Evolutionary conservation across 2,888 invertebrate species (phyloP), one percentile per base, ranked within the genome.

Genomic region (Galerucella pusilla): DNA sequence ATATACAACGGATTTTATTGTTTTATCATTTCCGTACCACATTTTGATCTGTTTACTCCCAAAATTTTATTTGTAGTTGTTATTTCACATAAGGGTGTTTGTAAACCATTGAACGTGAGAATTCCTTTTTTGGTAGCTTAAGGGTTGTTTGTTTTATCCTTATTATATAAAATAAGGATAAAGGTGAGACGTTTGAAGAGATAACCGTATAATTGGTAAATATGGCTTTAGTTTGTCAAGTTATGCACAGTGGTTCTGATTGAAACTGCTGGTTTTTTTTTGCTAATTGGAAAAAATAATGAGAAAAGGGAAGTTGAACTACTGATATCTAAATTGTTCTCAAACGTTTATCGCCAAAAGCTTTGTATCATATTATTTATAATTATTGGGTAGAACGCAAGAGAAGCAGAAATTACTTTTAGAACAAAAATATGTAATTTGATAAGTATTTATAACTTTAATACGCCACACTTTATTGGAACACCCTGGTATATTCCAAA

Each of bases 21-120:
- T 63, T 64, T 46, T 64, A 64, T 64, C 63, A 64, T 16, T 20
- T n/a, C 45, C 11, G 16, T 11, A 16, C 12, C 10, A 42, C 20
- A 46, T 46, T 65, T 65, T 20, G 1, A 16, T n/a, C 45, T 65
- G 64, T 65, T 65, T 65, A 46, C 46, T 65, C 12, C 64, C 16
- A 46, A 65, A 65, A 46, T 65, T 20, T 65, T 65, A 46, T 65
- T 65, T 16, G 64, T 12, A 16, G 35, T 65, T 65, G 45, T 46
- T 46, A 46, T 65, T 45, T 46, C 45, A 46, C 64, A 16, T 46
- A 20, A 46, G 46, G 46, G 42, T 65, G 64, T 65, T 65, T 65
- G 64, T 46, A 65, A n/a, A 65, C 64, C 45, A 20, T 20, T 46
- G 46, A 46, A 65, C 64, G 64, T 65, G 64, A 46, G 46, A 65